Conservation (phyloP, 2,797 vertebrate genomes). For the Botia almorhae region DNA sequence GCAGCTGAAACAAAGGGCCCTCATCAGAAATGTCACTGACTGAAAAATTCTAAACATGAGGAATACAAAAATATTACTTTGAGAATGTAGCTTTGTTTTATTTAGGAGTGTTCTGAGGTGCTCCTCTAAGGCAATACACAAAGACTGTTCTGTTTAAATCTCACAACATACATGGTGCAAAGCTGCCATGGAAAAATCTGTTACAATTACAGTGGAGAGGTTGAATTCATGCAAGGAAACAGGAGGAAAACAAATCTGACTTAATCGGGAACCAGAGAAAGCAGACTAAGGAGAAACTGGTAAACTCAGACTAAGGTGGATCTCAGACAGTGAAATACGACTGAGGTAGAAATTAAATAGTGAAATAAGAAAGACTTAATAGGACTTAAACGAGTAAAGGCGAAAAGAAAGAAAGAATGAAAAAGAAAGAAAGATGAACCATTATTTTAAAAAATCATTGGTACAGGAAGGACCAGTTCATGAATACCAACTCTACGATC, state of each 20-base stretch:
- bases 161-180: not conserved
- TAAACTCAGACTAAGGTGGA: not conserved
- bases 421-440: not conserved
- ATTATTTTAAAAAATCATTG: not conserved
- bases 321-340: not conserved
- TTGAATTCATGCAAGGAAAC: not conserved
- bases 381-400: not conserved
- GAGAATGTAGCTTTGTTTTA: constrained; percentile 18
- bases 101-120: not conserved
- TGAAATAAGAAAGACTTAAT: not conserved
- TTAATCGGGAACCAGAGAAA: not conserved
- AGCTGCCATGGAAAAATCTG: not conserved
- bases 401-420: no score
- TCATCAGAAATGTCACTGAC: constrained; percentile 65
- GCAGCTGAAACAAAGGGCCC: constrained; percentile 59
- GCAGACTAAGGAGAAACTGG: no score
- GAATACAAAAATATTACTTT: constrained; percentile 20
- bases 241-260: not conserved
- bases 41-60: constrained; percentile 9
- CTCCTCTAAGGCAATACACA: not conserved
- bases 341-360: not conserved
- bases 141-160: not conserved
- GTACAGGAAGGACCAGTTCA: constrained; percentile 9
- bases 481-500: constrained; percentile 14
- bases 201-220: not conserved